Evolutionary conservation across 2,797 vertebrate species (phyloP).

Genomic region (Hydrocynus forskahlii): DNA sequence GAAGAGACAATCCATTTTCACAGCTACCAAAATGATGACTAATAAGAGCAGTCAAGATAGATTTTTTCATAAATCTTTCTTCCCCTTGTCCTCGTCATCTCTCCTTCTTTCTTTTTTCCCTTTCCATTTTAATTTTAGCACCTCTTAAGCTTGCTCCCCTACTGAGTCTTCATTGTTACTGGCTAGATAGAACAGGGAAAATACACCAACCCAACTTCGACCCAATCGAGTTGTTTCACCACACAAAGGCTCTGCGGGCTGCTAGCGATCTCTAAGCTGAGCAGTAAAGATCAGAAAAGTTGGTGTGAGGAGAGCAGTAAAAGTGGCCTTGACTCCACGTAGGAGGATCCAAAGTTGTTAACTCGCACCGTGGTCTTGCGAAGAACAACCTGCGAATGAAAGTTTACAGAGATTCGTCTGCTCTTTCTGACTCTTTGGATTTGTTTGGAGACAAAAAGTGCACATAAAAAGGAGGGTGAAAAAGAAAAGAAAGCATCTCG

Average conservation of each 20-base stretch:
- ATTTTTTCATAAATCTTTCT: conserved; percentile 12
- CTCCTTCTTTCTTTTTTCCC: neutral
- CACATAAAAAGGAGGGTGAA: neutral
- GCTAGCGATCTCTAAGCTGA: neutral
- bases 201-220: neutral
- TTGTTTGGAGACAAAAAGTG: neutral
- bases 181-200: neutral
- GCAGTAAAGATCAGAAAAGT: conserved; percentile 18
- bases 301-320: conserved; percentile 17
- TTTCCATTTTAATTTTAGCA: neutral
- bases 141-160: neutral
- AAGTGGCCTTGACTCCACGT: conserved; percentile 17
- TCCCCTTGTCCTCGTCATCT: neutral
- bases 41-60: conserved; percentile 20
- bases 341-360: conserved; percentile 13
- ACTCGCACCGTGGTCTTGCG: neutral
- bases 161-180: neutral
- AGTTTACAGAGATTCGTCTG: neutral
- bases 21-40: conserved; percentile 12
- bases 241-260: neutral
- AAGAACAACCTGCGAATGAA: neutral
- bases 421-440: neutral
- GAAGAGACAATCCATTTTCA: conserved; percentile 9
- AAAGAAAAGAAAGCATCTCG: neutral
- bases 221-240: conserved; percentile 7